Percentiles rank a stretch among this genome's conserved stretches.
phyloP scores from a whole-genome alignment of 2,113 vertebrate genomes.

The Hoplias malabaricus region DNA sequence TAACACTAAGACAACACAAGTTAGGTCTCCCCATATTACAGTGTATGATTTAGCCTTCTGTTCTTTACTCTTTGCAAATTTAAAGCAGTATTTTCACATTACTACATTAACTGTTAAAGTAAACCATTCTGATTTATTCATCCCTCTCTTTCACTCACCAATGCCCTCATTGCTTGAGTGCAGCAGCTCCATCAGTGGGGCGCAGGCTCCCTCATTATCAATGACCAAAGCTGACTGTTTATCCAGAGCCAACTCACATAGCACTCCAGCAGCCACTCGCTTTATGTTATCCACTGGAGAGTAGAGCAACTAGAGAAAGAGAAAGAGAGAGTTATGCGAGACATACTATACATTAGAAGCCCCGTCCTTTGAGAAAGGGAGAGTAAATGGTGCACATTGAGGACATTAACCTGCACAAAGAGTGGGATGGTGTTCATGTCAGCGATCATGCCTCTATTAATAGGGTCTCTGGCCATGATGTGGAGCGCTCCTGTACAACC shows the following conservation, averaged over 20 bases:
- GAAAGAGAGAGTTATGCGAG: background rate
- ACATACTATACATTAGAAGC: background rate
- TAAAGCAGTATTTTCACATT: background rate
- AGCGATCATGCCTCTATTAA: slow-evolving; percentile 85
- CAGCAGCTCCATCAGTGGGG: slow-evolving; percentile 92
- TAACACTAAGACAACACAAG: too few relatives aligned
- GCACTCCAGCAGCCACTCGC: slow-evolving; percentile 89
- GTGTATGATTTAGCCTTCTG: too few relatives aligned
- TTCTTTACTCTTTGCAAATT: too few relatives aligned
- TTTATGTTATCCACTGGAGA: slow-evolving; percentile 97
- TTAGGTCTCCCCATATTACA: too few relatives aligned
- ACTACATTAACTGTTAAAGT: background rate
- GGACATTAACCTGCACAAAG: slow-evolving; percentile 88
- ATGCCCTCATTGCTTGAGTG: slow-evolving; percentile 97
- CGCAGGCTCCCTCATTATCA: slow-evolving; percentile 88
- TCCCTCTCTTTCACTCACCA: slow-evolving; percentile 73
- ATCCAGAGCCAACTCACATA: slow-evolving; percentile 94
- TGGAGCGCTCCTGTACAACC: slow-evolving; percentile 93
- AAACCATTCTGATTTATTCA: slow-evolving; percentile 24
- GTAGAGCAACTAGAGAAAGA: slow-evolving; percentile 84
- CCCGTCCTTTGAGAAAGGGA: background rate
- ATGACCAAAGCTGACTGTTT: slow-evolving; percentile 87
- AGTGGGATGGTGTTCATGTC: slow-evolving; percentile 90
- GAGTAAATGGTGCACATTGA: background rate
- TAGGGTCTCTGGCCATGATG: slow-evolving; percentile 89